Evolutionary conservation across 1,140 invertebrate genomes (phyloP), one percentile per base, ranked within the genome.

Genomic region (Theocolax elegans): DNA sequence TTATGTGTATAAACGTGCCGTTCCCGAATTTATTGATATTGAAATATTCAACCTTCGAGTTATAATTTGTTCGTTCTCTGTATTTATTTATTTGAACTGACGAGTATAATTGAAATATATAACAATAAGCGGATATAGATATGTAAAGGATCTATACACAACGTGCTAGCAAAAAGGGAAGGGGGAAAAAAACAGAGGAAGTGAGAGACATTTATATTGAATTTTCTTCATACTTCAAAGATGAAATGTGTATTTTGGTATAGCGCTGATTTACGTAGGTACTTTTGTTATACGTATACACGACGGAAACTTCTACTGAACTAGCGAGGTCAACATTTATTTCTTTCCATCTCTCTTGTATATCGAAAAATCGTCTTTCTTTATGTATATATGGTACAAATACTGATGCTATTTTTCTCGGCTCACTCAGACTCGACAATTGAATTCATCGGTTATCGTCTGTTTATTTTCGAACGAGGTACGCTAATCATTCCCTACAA

Each of bases 231-330:
- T 19, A 3, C 6, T 19, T 4, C 31, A 15, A 12, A 7, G 10
- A 49, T 63, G 25, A 49, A 63, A 49, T 23, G 27, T 49, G 25
- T 25, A 48, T 63, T 60, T 60, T 60, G 4, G 4, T 46, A 17
- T 9, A 13, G 10, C 13, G 13, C 15, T 44, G 58, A 60, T 46
- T 60, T 44, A 60, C 13, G 13, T 27, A 9, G 4, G 40, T 48
- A 29, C 25, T 62, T 48, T 13, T 48, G 25, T 62, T 48, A 48
- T 31, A 48, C n/a, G n/a, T 42, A 35, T 35, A 4, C 4, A 35
- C 42, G 42, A 3, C n/a, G 42, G 15, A 44, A 44, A 44, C 3
- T 6, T 44, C 15, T 44, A 3, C 3, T 15, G 42, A 44, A 44
- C 6, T 3, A 44, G 15, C 10, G 10, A n/a, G 42, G 42, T 44